These are phyloP conservation scores for Coleophora deauratella DNA, from an alignment of 2,888 invertebrate species.

Conservation along the genomic window DNA sequence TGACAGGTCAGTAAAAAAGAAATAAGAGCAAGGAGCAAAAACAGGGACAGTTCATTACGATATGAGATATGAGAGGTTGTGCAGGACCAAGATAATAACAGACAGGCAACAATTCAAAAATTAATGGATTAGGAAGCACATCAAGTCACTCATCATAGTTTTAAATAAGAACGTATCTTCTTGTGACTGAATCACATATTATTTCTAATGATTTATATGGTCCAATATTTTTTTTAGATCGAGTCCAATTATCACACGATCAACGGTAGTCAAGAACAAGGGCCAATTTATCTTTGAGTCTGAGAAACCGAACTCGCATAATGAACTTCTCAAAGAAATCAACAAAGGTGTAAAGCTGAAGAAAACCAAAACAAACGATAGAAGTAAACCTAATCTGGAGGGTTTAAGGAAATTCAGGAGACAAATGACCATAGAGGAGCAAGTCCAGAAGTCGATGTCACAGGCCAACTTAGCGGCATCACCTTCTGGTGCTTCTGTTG, in stretches of 20 bases:
- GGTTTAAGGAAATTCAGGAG: slow-evolving; percentile 90
- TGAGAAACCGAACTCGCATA: slow-evolving; percentile 85
- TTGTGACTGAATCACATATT: too few species aligned
- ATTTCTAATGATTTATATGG: too few species aligned
- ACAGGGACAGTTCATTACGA: too few species aligned
- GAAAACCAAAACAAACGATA: slow-evolving; percentile 86
- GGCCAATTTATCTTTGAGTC: slow-evolving; percentile 91
- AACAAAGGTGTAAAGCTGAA: slow-evolving; percentile 84
- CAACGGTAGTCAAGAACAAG: slow-evolving; percentile 79
- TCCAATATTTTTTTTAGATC: slow-evolving; percentile 70
- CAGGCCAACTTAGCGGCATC: slow-evolving; percentile 75
- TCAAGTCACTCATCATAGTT: too few species aligned
- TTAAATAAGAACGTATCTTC: too few species aligned
- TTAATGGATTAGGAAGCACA: too few species aligned
- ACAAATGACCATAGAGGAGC: slow-evolving; percentile 93
- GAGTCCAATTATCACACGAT: slow-evolving; percentile 73
- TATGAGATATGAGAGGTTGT: too few species aligned
- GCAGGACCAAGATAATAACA: too few species aligned
- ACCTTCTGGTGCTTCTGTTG: slow-evolving; percentile 51
- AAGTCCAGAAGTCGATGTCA: slow-evolving; percentile 87
- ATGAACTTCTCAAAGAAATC: slow-evolving; percentile 86
- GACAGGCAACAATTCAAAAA: too few species aligned
- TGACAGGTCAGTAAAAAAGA: slow-evolving; percentile 73
- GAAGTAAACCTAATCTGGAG: slow-evolving; percentile 87
- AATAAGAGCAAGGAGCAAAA: too few species aligned